Evolutionary conservation across 1,140 invertebrate species (phyloP).

Genomic region (Spodoptera litura): DNA sequence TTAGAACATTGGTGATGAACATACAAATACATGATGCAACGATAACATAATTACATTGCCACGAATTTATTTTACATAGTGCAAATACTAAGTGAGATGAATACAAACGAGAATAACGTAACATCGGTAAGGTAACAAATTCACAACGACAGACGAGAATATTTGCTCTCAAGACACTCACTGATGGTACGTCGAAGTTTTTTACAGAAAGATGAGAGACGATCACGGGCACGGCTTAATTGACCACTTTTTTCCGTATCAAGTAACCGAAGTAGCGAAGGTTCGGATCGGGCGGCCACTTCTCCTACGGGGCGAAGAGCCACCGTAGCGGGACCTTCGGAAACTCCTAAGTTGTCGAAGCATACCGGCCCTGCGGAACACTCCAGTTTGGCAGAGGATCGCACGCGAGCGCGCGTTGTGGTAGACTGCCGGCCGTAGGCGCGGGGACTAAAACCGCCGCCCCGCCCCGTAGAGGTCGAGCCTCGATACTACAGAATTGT

Average conservation of each 20-base stretch:
- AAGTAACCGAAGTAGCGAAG: constrained; percentile 76
- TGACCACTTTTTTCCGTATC: constrained; percentile 77
- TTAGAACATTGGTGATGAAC: constrained; percentile 79
- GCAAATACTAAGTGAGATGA: constrained; percentile 18
- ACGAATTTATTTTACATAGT: constrained; percentile 18
- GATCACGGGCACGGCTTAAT: constrained; percentile 78
- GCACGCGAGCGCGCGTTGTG: constrained; percentile 78
- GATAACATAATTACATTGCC: constrained; percentile 11
- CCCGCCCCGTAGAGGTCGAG: constrained; percentile 62
- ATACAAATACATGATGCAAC: constrained; percentile 49
- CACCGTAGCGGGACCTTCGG: constrained; percentile 68
- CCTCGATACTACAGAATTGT: constrained; percentile 61
- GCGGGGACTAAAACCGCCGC: constrained; percentile 47
- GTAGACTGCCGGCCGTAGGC: constrained; percentile 72
- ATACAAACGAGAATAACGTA: constrained; percentile 26
- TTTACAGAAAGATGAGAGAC: constrained; percentile 81
- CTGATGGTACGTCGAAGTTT: constrained; percentile 82
- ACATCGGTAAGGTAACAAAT: constrained; percentile 14
- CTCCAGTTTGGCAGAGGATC: constrained; percentile 80
- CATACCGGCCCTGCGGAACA: constrained; percentile 79
- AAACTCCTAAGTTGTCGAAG: constrained; percentile 73
- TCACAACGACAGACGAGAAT: not conserved
- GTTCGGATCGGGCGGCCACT: constrained; percentile 74
- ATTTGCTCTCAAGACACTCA: constrained; percentile 66
- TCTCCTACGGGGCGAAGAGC: constrained; percentile 75